Percentiles rank a stretch among this genome's conserved stretches.
Conservation (phyloP, 1,140 invertebrate species). For the Trypoxylus dichotomus region DNA sequence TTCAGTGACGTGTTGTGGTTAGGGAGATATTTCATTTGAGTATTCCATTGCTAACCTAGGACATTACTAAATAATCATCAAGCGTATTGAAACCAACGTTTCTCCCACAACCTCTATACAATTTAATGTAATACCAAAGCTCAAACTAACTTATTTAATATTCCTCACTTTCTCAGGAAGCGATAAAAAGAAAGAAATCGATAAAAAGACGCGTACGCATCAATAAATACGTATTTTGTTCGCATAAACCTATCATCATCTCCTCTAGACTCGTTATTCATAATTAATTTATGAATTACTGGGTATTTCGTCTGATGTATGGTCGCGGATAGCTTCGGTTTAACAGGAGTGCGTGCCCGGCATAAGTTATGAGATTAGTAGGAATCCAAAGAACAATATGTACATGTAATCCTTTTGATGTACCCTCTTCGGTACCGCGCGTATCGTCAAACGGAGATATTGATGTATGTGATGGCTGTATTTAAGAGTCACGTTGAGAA, state of each 20-base stretch:
- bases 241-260: background rate
- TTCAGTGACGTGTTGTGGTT: too few species aligned
- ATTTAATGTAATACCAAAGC: too few species aligned
- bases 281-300: slow-evolving; percentile 23
- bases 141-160: too few species aligned
- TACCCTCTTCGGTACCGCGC: background rate
- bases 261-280: slow-evolving; percentile 9
- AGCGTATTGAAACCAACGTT: too few species aligned
- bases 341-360: background rate
- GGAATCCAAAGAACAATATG: background rate
- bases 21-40: too few species aligned
- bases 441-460: background rate
- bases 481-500: slow-evolving; percentile 5
- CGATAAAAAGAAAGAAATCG: too few species aligned
- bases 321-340: background rate
- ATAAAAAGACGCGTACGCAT: too few species aligned
- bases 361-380: slow-evolving; percentile 7
- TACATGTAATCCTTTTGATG: slow-evolving; percentile 20
- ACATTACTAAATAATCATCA: too few species aligned
- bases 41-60: too few species aligned
- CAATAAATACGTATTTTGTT: background rate
- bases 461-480: slow-evolving; percentile 9
- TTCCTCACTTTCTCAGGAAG: too few species aligned
- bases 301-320: slow-evolving; percentile 1
- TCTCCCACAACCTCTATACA: too few species aligned